These are phyloP conservation scores for Microcaecilia unicolor DNA, from an alignment of 2,797 vertebrate species.

Conservation along the genomic window DNA sequence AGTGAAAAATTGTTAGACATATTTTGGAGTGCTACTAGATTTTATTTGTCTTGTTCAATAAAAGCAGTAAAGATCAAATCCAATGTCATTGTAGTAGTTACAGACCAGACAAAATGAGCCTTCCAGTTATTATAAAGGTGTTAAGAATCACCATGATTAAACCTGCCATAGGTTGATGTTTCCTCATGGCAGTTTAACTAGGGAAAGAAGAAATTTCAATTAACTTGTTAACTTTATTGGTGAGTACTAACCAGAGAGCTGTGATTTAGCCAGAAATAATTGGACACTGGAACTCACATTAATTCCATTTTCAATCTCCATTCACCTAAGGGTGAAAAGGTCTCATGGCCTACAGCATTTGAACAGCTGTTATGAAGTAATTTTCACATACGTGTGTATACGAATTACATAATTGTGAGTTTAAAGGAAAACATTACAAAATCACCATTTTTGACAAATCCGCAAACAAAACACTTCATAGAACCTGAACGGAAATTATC, in stretches of 20 bases:
- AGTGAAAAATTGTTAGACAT: too few species aligned
- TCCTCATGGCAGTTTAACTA: constrained; percentile 26
- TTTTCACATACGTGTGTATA: fast-evolving
- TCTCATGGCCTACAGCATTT: constrained; percentile 26
- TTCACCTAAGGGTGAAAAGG: constrained; percentile 17
- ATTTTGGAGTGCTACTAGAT: too few species aligned
- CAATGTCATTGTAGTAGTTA: too few species aligned
- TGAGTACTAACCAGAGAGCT: constrained; percentile 23
- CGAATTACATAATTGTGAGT: background rate
- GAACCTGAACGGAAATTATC: too few species aligned
- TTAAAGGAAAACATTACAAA: background rate
- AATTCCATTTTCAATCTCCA: too few species aligned
- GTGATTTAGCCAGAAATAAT: constrained; percentile 18
- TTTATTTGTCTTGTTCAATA: too few species aligned
- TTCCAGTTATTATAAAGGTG: too few species aligned
- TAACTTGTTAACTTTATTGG: constrained; percentile 36
- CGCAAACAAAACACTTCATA: background rate
- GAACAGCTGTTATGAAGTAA: constrained; percentile 30
- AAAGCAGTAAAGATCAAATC: too few species aligned
- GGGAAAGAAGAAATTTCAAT: constrained; percentile 34
- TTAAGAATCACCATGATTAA: background rate
- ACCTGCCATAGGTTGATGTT: constrained; percentile 3
- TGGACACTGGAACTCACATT: constrained; percentile 19
- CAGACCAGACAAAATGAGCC: too few species aligned
- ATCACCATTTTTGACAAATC: background rate